Base-by-base conservation (phyloP, 64 coral and sea anemone species). In the Platygyra sinensis region DNA sequence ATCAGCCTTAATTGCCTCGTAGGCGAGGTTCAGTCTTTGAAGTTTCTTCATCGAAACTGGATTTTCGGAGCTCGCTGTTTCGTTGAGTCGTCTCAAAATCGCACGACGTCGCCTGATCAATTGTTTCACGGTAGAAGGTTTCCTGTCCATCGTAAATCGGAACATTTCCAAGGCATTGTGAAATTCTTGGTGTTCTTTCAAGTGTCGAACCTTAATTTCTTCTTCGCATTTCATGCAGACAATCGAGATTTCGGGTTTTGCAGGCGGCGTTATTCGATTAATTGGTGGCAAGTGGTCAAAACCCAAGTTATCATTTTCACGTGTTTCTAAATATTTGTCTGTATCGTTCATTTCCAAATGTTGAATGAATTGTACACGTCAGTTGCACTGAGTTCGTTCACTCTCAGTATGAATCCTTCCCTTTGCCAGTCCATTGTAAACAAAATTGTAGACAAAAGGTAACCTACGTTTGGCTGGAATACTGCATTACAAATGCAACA, bases 221-320 rank as follows among this genome's bases (percentile, higher is more conserved):
- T 97, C 95, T 31, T 94, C 95, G 71, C 95, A 97, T 73, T 93
- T 93, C 95, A 97, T 81, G 36, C 95, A 97, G 54, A 97, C 38
- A 82, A 94, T 93, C 15, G 81, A 51, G 33, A 85, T 69, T 72
- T 85, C 81, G 10, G 81, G 62, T 29, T 85, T 71, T 52, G 52
- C 38, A 50, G 81, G 74, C 32, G 16, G 24, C 27, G 25, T 11
- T 69, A 71, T 49, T 51, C 22, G 62, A 29, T 72, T 67, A 3
- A 85, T 85, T 62, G 81, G 62, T 52, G 81, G 81, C 20, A 85
- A 85, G 63, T 72, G 63, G 22, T 69, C 22, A 19, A 17, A 8
- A 69, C n/a, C 65, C n/a, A 9, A 29, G 29, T 69, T 69, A 10
- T 11, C 22, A 5, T 5, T 46, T 46, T 46, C 42, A 8, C 7